phyloP scores from a whole-genome alignment of 2,113 vertebrate species.

The Entelurus aequoreus region DNA sequence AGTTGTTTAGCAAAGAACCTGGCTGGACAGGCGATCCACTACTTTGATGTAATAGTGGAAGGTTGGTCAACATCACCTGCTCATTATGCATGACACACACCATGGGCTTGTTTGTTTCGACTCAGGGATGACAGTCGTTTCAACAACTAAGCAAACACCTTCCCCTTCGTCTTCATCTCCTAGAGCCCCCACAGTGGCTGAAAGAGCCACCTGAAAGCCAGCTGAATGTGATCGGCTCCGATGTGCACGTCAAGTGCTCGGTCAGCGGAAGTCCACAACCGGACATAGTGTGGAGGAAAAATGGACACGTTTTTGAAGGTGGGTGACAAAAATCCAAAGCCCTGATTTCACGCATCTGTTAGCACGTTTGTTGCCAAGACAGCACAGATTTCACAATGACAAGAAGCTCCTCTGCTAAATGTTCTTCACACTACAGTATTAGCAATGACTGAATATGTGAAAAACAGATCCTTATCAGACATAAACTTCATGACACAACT shows the following conservation, averaged over 20 bases:
- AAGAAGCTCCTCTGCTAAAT: neutral
- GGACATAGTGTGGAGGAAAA: conserved; percentile 80
- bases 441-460: no score
- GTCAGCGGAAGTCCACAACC: conserved; percentile 81
- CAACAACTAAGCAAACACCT: conserved; percentile 28
- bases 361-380: conserved; percentile 2
- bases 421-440: conserved; percentile 1
- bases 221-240: conserved; percentile 74
- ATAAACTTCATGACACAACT: neutral
- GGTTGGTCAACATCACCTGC: conserved; percentile 66
- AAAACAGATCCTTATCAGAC: no score
- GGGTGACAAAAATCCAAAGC: conserved; percentile 40
- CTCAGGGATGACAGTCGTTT: conserved; percentile 24
- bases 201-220: conserved; percentile 73
- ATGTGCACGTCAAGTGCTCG: conserved; percentile 79
- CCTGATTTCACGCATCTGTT: conserved; percentile 7
- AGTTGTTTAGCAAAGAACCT: conserved; percentile 80
- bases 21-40: conserved; percentile 72
- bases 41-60: conserved; percentile 82
- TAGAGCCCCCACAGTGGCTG: conserved; percentile 87
- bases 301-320: conserved; percentile 78
- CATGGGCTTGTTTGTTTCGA: conserved; percentile 10
- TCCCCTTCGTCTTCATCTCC: conserved; percentile 20
- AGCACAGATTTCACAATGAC: neutral
- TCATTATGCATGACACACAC: conserved; percentile 8